Conservation (phyloP, 1,140 invertebrate genomes). For the Euura lappo region DNA sequence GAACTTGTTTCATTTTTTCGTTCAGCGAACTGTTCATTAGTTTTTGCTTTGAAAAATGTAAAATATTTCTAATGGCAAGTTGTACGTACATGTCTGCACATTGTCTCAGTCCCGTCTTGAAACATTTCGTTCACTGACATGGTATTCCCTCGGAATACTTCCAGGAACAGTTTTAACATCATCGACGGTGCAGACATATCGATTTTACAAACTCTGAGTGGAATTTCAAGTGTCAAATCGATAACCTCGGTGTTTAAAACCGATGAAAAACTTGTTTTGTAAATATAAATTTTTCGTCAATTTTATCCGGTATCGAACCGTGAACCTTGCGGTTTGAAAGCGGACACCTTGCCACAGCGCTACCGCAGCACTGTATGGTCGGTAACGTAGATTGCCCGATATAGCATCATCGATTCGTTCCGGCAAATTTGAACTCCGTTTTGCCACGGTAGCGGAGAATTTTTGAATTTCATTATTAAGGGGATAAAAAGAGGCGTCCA, state of each 20-base stretch:
- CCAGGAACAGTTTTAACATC: constrained; percentile 7
- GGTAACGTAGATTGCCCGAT: not conserved
- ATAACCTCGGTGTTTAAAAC: not conserved
- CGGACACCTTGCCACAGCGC: not conserved
- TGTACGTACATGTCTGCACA: not conserved
- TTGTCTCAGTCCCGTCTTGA: constrained; percentile 1
- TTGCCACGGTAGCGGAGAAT: no score
- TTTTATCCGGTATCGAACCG: not conserved
- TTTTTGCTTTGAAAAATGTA: not conserved
- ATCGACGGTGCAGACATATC: not conserved
- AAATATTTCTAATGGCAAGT: not conserved
- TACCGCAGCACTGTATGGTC: not conserved
- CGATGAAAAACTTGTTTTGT: not conserved
- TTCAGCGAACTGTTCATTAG: not conserved
- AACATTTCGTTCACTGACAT: constrained; percentile 5
- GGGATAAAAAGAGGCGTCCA: no score
- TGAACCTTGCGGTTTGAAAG: not conserved
- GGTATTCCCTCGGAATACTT: not conserved
- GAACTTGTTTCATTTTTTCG: not conserved
- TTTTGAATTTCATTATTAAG: no score
- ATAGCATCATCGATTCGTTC: not conserved
- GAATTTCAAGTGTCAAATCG: not conserved
- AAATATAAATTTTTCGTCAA: not conserved
- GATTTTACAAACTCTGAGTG: not conserved
- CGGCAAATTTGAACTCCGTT: no score